Evolutionary conservation across 1,140 invertebrate genomes (phyloP).

Genomic region (Drosophila santomea): DNA sequence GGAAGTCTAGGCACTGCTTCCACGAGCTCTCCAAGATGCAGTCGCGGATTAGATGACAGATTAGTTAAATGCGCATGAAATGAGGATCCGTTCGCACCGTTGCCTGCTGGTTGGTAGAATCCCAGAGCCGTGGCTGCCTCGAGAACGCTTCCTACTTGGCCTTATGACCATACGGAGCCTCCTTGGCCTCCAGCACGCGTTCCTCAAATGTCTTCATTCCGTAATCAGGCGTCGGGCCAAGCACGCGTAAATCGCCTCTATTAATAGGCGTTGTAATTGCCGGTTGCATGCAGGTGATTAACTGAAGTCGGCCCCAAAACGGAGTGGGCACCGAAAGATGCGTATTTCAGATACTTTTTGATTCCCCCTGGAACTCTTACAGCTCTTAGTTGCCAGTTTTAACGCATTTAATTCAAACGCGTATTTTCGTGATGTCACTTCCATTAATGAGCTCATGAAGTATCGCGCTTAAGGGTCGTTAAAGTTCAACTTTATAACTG

Average conservation of each 20-base stretch:
- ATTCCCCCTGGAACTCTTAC: neutral
- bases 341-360: neutral
- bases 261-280: slow-evolving; percentile 75
- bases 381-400: no score
- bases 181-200: slow-evolving; percentile 37
- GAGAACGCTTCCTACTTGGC: slow-evolving; percentile 58
- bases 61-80: slow-evolving; percentile 81
- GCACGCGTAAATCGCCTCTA: slow-evolving; percentile 52
- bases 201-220: slow-evolving; percentile 75
- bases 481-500: slow-evolving; percentile 10
- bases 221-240: slow-evolving; percentile 63
- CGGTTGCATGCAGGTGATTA: slow-evolving; percentile 69
- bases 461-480: slow-evolving; percentile 18
- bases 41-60: slow-evolving; percentile 75
- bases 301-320: slow-evolving; percentile 16
- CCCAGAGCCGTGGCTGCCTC: slow-evolving; percentile 8
- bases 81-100: slow-evolving; percentile 50
- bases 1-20: slow-evolving; percentile 30
- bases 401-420: neutral
- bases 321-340: neutral
- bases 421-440: neutral
- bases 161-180: slow-evolving; percentile 35
- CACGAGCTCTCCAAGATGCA: slow-evolving; percentile 56
- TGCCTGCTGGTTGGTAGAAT: neutral
- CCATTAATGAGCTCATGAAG: slow-evolving; percentile 6